A percentile compares a stretch with the other conserved stretches of the same genome.
These are phyloP conservation scores for Neodontobutis hainanensis DNA, from an alignment of 2,113 vertebrate species.

Conservation along the genomic window DNA sequence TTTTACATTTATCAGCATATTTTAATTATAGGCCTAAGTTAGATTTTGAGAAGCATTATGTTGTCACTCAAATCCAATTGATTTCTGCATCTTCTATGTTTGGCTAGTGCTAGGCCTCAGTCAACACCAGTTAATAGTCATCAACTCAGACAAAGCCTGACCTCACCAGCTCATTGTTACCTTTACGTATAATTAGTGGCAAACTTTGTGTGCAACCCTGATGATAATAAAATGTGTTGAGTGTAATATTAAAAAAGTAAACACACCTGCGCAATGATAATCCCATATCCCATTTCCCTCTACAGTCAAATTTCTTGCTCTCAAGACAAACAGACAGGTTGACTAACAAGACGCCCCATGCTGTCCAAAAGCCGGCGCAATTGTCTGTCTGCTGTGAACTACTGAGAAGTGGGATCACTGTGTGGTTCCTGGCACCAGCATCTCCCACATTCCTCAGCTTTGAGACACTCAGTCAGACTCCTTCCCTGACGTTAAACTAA, in stretches of 20 bases:
- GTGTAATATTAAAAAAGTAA: neutral
- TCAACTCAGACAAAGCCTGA: neutral
- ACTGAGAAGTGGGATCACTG: slow-evolving; percentile 27
- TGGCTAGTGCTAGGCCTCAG: slow-evolving; percentile 1
- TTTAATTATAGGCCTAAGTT: too few species aligned
- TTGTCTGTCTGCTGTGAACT: slow-evolving; percentile 19
- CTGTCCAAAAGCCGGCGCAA: slow-evolving; percentile 6
- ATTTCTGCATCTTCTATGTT: neutral
- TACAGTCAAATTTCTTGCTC: neutral
- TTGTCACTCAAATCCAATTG: neutral
- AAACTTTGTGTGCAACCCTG: neutral
- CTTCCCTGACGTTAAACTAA: slow-evolving; percentile 2
- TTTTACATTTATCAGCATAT: too few species aligned
- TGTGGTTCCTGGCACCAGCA: slow-evolving; percentile 46
- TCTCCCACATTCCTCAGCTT: slow-evolving; percentile 38
- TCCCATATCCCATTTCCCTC: neutral
- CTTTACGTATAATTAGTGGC: neutral
- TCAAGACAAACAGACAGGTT: neutral
- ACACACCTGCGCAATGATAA: neutral
- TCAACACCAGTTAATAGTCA: slow-evolving; percentile 27
- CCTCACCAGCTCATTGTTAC: slow-evolving; percentile 25
- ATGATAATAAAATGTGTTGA: neutral
- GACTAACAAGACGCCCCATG: neutral
- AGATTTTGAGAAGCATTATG: too few species aligned
- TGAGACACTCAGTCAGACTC: slow-evolving; percentile 24